Percentiles rank a stretch among this genome's conserved stretches.
phyloP scores from a whole-genome alignment of 2,113 vertebrate genomes.

The Herpailurus yagouaroundi region DNA sequence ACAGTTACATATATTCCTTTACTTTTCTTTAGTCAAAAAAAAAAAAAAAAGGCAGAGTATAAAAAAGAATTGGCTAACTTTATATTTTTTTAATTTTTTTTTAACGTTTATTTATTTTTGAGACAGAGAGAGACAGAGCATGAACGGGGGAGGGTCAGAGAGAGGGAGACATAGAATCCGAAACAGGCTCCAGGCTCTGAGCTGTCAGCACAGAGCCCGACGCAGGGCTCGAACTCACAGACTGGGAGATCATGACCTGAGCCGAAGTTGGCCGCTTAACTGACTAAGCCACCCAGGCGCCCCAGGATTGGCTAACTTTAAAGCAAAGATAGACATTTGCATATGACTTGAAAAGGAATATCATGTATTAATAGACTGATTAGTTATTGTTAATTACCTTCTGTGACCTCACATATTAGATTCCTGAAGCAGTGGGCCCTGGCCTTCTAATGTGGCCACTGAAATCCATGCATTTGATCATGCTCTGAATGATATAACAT shows the following conservation, averaged over 20 bases:
- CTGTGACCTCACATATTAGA: background rate
- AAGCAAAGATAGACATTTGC: background rate
- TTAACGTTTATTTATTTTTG: no score
- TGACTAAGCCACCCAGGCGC: no score
- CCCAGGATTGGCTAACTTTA: background rate
- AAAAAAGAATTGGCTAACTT: background rate
- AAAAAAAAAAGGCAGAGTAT: background rate
- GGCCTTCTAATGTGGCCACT: background rate
- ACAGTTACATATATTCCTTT: background rate
- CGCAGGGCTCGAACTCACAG: no score
- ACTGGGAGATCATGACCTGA: no score
- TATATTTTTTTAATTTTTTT: no score
- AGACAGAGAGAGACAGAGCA: no score
- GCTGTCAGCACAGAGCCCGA: no score
- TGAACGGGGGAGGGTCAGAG: no score
- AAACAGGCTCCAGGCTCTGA: no score
- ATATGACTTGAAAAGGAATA: background rate
- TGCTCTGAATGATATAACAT: background rate
- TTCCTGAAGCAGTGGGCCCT: background rate
- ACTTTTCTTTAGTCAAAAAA: background rate
- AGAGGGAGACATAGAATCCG: no score
- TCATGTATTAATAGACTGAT: background rate
- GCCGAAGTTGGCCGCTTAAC: no score
- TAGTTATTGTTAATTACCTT: background rate
- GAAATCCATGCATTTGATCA: background rate